Evolutionary conservation across 1,140 invertebrate genomes (phyloP), one percentile per base, ranked within the genome.

Genomic region (Kradibia gibbosae): DNA sequence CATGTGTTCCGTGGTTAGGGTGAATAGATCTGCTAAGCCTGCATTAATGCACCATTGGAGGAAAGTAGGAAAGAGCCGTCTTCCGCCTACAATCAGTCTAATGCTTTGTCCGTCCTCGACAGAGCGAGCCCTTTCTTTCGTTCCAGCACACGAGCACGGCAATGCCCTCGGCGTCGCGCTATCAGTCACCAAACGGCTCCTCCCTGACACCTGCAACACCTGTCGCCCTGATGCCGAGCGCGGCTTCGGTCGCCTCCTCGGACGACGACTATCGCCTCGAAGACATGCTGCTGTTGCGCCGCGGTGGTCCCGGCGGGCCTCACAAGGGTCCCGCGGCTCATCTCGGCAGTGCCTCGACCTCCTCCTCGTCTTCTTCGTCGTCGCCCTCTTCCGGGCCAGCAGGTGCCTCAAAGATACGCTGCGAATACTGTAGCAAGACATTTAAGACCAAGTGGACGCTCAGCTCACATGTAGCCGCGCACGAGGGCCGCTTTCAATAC

Each of bases 361-460:
- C 57, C 2, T 36, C 76, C 0, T 55, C 31, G 1, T 42, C 65
- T 11, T 60, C 34, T 0, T n/a, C 62, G 5, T 60, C 42, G 10
- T 53, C 42, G 15, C 22, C 67, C 1, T 78, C 81, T 1, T 39
- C 75, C 4, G 62, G 70, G 22, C 13, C 70, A 1, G 25, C 17
- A 11, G 25, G 39, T n/a, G 75, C 34, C 1, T 82, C 83, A 0
- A 89, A 90, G 70, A 90, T 91, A 34, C 86, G 89, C 3, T 91
- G 90, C 70, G 88, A 90, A 42, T 91, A 91, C 13, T 91, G 90
- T 53, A 90, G 88, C n/a, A 91, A 91, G 31, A 91, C 90, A 0
- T 91, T 91, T 81, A 91, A 91, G 78, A 90, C 90, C 0, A 91
- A 91, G 60, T 91, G 90, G 90, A 91, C 90, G 0, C 65, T 91